Evolutionary conservation across 2,888 invertebrate species (phyloP).

Genomic region (Herminia tarsipennalis): DNA sequence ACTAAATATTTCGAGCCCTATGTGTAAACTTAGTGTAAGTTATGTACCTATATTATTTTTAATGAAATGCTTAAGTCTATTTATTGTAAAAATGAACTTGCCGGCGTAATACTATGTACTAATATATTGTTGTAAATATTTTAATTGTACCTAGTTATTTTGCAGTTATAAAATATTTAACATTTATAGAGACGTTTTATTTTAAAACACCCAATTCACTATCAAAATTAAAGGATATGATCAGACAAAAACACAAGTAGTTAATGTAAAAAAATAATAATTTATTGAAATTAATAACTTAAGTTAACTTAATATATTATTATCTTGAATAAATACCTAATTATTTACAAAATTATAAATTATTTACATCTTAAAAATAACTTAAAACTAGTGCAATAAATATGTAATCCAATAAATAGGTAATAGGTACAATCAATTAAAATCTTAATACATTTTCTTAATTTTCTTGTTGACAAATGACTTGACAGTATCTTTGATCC

Average conservation of each 20-base stretch:
- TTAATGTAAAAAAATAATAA: too few species aligned
- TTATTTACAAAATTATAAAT: background rate
- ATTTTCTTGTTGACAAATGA: conserved; percentile 36
- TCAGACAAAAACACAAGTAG: too few species aligned
- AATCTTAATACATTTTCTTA: conserved; percentile 11
- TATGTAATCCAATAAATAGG: too few species aligned
- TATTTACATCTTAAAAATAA: background rate
- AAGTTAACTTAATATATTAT: too few species aligned
- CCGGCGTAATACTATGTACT: conserved; percentile 78
- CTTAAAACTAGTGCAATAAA: too few species aligned
- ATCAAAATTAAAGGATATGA: too few species aligned
- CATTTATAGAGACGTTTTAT: conserved; percentile 46
- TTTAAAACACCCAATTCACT: too few species aligned
- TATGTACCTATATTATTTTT: conserved; percentile 48
- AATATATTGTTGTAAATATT: conserved; percentile 74
- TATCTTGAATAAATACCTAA: conserved; percentile 1
- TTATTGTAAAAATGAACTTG: conserved; percentile 81
- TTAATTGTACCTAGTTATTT: conserved; percentile 67
- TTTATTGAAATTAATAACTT: too few species aligned
- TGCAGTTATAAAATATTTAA: conserved; percentile 71
- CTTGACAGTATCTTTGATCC: conserved; percentile 39
- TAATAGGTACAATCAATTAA: background rate
- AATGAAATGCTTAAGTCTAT: conserved; percentile 69
- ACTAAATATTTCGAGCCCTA: conserved; percentile 85
- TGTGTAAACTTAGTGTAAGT: conserved; percentile 63